A percentile compares a stretch with the other conserved stretches of the same genome.
These are phyloP conservation scores for Anthoptus insignis DNA, from an alignment of 2,888 invertebrate species.

Conservation along the genomic window DNA sequence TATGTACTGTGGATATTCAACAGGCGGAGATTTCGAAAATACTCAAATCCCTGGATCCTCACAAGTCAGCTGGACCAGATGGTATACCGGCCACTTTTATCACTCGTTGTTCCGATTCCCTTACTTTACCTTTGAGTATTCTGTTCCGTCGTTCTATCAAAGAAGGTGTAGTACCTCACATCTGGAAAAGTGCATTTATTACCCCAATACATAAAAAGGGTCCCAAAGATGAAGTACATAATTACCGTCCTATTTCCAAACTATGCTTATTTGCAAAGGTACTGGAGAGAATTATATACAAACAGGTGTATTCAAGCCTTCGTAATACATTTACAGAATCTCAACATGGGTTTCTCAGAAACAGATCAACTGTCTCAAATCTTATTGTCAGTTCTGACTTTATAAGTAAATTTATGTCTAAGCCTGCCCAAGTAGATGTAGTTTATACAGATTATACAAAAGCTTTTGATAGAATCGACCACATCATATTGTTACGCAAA, in stretches of 20 bases:
- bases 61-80: slow-evolving; percentile 33
- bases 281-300: slow-evolving; percentile 29
- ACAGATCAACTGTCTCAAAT: slow-evolving; percentile 33
- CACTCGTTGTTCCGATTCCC: slow-evolving; percentile 27
- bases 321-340: not conserved
- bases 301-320: not conserved
- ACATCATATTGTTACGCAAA: slow-evolving; percentile 39
- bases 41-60: not conserved
- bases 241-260: slow-evolving; percentile 38
- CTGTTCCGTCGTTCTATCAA: slow-evolving; percentile 37
- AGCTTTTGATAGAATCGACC: slow-evolving; percentile 43
- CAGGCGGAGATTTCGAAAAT: not conserved
- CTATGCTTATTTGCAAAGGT: slow-evolving; percentile 32
- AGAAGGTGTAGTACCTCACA: slow-evolving; percentile 35
- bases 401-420: slow-evolving; percentile 16
- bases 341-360: slow-evolving; percentile 45
- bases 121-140: slow-evolving; percentile 26
- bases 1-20: not conserved
- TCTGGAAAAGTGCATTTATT: slow-evolving; percentile 42
- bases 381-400: slow-evolving; percentile 18
- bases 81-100: slow-evolving; percentile 39
- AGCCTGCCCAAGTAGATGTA: slow-evolving; percentile 32
- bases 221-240: slow-evolving; percentile 27
- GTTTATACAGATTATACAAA: slow-evolving; percentile 45
- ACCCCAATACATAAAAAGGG: slow-evolving; percentile 46